phyloP scores from a whole-genome alignment of 1,140 invertebrate genomes.

The Diachasma alloeum region DNA sequence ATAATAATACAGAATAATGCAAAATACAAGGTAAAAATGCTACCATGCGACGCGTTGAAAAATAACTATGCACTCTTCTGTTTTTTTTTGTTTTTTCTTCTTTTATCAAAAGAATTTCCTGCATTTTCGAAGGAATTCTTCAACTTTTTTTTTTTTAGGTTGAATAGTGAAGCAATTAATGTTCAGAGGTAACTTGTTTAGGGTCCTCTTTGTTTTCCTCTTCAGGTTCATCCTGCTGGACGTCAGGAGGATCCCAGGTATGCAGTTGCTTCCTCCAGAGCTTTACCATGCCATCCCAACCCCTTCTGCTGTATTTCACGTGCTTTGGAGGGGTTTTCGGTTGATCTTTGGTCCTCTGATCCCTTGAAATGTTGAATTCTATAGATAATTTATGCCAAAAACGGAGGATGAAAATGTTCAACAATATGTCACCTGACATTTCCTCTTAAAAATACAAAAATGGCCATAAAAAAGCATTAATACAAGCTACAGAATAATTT shows the following conservation, averaged over 20 bases:
- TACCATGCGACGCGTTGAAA: slow-evolving; percentile 1
- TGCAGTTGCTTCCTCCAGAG: slow-evolving; percentile 88
- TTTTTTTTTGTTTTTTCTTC: background rate
- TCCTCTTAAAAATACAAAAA: background rate
- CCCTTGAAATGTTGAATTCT: slow-evolving; percentile 58
- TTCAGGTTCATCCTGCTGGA: slow-evolving; percentile 34
- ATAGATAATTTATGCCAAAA: too few relatives aligned
- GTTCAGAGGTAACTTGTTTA: background rate
- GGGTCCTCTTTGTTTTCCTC: slow-evolving; percentile 14
- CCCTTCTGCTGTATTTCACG: slow-evolving; percentile 86
- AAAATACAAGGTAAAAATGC: background rate
- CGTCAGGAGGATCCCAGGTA: slow-evolving; percentile 75
- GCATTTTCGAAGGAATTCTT: background rate
- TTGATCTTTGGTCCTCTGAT: slow-evolving; percentile 73
- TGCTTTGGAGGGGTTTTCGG: slow-evolving; percentile 89
- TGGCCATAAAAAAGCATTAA: too few relatives aligned
- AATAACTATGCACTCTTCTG: background rate
- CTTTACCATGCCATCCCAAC: slow-evolving; percentile 88
- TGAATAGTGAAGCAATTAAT: background rate
- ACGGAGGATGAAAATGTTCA: too few relatives aligned
- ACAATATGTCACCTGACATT: too few relatives aligned
- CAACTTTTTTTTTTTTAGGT: background rate
- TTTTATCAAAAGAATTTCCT: background rate
- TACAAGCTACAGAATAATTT: too few relatives aligned
- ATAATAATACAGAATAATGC: background rate